These are phyloP conservation scores for Sterrhoptilus dennistouni DNA, from an alignment of 2,113 vertebrate species.

Conservation along the genomic window DNA sequence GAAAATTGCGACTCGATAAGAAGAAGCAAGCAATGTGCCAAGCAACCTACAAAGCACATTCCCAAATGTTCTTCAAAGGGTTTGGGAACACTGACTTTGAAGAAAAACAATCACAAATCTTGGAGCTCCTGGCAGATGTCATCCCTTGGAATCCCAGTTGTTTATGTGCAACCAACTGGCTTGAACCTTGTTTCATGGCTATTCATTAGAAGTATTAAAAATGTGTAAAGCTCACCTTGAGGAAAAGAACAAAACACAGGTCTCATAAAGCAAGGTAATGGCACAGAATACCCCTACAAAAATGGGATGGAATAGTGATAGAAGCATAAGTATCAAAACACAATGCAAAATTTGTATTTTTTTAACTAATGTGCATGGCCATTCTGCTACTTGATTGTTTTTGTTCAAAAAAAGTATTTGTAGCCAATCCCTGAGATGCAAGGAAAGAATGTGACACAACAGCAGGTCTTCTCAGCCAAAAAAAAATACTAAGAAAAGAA, in stretches of 20 bases:
- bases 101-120: background rate
- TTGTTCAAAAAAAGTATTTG: background rate
- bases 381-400: background rate
- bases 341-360: rapidly evolving
- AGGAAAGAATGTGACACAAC: rapidly evolving
- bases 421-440: background rate
- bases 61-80: background rate
- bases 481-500: background rate
- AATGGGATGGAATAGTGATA: background rate
- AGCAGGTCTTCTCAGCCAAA: background rate
- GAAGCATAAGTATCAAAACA: background rate
- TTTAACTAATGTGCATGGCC: background rate
- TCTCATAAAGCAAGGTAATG: background rate
- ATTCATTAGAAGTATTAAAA: background rate
- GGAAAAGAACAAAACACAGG: background rate
- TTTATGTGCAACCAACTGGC: background rate
- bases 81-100: background rate
- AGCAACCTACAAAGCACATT: background rate
- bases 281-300: background rate
- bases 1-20: background rate
- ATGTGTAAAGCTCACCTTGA: background rate
- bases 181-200: background rate
- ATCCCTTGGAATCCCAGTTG: background rate
- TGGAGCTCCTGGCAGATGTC: background rate
- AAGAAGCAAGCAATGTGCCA: background rate